phyloP scores from a whole-genome alignment of 1,140 invertebrate species.

The Drosophila prosaltans region DNA sequence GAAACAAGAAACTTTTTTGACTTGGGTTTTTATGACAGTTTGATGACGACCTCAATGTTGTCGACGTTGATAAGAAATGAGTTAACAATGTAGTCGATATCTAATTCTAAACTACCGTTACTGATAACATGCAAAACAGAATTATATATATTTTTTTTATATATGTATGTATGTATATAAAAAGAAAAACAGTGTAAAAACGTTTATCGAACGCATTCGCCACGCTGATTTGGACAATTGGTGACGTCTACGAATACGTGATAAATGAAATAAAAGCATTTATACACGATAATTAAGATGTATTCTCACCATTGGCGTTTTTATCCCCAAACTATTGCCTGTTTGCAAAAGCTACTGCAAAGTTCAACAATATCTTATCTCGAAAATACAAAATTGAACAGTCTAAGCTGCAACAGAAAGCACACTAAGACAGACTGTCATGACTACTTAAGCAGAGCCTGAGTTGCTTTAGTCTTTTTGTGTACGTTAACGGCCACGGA shows the following conservation, averaged over 20 bases:
- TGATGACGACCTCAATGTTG: not conserved
- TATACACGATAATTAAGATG: not conserved
- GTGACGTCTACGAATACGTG: slow-evolving; percentile 9
- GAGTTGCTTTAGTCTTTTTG: slow-evolving; percentile 54
- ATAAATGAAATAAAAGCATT: not conserved
- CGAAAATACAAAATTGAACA: slow-evolving; percentile 55
- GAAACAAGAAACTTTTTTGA: not conserved
- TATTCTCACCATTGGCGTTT: not conserved
- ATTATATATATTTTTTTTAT: no score
- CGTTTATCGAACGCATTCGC: slow-evolving; percentile 14
- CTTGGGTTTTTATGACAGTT: slow-evolving; percentile 1
- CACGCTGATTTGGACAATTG: not conserved
- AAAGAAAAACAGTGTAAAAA: not conserved
- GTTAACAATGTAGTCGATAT: slow-evolving; percentile 3
- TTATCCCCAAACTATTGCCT: slow-evolving; percentile 41
- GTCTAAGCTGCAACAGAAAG: slow-evolving; percentile 70
- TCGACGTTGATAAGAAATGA: not conserved
- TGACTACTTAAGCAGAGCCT: slow-evolving; percentile 19
- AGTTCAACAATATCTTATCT: slow-evolving; percentile 64
- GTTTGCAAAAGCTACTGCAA: slow-evolving; percentile 41
- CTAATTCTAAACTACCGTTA: not conserved
- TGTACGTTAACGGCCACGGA: slow-evolving; percentile 47
- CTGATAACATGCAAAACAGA: not conserved
- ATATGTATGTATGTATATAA: not conserved
- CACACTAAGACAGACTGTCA: slow-evolving; percentile 39